These are phyloP conservation scores for Triplophysa yarkandensis DNA, from an alignment of 2,797 vertebrate genomes.

Conservation along the genomic window DNA sequence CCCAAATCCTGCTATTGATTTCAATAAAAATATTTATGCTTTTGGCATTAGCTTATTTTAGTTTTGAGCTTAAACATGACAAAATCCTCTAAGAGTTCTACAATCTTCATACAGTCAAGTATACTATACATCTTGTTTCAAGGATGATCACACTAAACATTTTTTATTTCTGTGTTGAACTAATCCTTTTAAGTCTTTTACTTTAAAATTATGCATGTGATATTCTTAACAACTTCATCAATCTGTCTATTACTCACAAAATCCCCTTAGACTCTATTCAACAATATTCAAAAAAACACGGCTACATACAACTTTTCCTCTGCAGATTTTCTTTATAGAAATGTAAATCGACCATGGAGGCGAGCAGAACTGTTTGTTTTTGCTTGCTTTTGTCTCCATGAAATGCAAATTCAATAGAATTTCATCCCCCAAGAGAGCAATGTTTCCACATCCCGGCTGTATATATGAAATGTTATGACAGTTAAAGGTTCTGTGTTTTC, in stretches of 20 bases:
- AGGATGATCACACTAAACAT: neutral
- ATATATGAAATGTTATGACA: constrained; percentile 31
- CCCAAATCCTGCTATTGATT: too few species aligned
- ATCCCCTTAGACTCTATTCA: neutral
- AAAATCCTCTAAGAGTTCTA: too few species aligned
- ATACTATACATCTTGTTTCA: too few species aligned
- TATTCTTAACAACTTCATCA: neutral
- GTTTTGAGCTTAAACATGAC: too few species aligned
- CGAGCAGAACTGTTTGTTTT: neutral
- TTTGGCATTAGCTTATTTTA: too few species aligned
- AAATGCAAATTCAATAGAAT: constrained; percentile 16
- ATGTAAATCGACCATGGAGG: constrained; percentile 5
- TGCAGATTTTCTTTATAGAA: constrained; percentile 18
- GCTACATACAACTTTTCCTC: neutral
- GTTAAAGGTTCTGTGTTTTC: constrained; percentile 21
- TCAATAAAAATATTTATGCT: too few species aligned
- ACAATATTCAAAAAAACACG: neutral
- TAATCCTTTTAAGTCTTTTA: constrained; percentile 4
- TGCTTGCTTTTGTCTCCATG: constrained; percentile 6
- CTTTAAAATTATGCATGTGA: neutral
- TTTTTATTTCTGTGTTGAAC: neutral
- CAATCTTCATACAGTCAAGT: too few species aligned
- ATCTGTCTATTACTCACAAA: neutral
- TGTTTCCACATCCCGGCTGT: neutral
- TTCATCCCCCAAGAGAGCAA: neutral